These are phyloP conservation scores for Pristionchus pacificus DNA, from an alignment of 1,140 invertebrate genomes.

Conservation along the genomic window DNA sequence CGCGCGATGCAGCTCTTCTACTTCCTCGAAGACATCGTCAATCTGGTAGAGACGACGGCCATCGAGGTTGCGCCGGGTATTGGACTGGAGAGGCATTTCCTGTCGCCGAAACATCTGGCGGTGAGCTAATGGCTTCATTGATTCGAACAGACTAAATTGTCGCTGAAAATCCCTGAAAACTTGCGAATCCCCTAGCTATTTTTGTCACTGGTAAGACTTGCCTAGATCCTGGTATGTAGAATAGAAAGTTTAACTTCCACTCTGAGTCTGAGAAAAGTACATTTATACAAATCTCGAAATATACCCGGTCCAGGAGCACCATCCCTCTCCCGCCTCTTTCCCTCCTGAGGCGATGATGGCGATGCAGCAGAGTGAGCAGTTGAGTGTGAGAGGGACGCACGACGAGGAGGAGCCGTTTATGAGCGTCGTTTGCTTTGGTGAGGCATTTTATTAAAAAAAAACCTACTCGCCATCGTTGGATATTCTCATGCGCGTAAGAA, in stretches of 20 bases:
- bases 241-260: no score
- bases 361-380: conserved; percentile 61
- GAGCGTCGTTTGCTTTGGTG: conserved; percentile 69
- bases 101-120: conserved; percentile 51
- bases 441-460: no score
- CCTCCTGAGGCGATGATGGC: conserved; percentile 64
- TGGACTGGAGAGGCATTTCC: conserved; percentile 55
- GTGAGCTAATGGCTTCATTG: no score
- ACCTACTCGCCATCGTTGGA: no score
- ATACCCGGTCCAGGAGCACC: conserved; percentile 33
- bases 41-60: conserved; percentile 67
- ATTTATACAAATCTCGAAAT: neutral
- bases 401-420: conserved; percentile 67
- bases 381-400: conserved; percentile 64
- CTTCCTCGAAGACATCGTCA: conserved; percentile 72
- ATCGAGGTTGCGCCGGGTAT: conserved; percentile 57
- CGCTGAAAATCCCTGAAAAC: no score
- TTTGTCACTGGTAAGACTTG: no score
- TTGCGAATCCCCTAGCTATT: no score
- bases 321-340: conserved; percentile 60
- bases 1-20: conserved; percentile 65
- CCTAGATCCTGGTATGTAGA: no score
- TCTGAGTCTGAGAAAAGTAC: no score
- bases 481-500: no score
- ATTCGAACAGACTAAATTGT: no score